Evolutionary conservation across 2,113 vertebrate genomes (phyloP), one percentile per base, ranked within the genome.

Genomic region (Chunga burmeisteri): DNA sequence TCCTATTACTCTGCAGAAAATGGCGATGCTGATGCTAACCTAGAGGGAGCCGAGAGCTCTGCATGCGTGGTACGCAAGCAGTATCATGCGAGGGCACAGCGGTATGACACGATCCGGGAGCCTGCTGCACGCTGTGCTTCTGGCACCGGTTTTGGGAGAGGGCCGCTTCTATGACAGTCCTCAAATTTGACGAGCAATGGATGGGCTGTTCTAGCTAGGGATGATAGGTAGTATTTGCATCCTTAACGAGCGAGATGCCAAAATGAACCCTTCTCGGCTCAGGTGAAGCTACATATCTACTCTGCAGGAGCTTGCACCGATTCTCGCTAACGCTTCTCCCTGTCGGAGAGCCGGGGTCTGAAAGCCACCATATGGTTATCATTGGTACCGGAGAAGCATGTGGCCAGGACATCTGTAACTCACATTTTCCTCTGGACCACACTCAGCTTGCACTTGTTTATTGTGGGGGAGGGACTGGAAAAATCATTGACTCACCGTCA

Each of bases 351-450:
- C 66, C n/a, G 86, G 46, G 89, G 52, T 87, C 91, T 84, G 87
- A 61, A 63, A 90, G 79, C 7, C 80, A 74, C 86, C 96, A 95
- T 96, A 90, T 97, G 97, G 94, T 96, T 96, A 82, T 94, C 96
- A 95, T 94, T 81, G 96, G 90, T 91, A 82, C 72, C 11, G 3
- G 95, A 90, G 92, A 36, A 73, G 56, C 89, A 77, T 86, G 46
- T 82, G 93, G 95, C 92, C 90, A 52, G 94, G 93, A 95, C 79
- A 93, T 32, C 83, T 94, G 81, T 5, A 81, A 63, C 74, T 97
- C 82, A 88, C 81, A 83, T 96, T 97, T 97, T 96, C 97, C 96
- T 93, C 90, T 93, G 95, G 90, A 95, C 93, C 84, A 91, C 85
- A 88, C 90, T 96, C 95, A 88, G 58, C 58, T 88, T 95, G 58